Conservation (phyloP, 2,888 invertebrate genomes). For the Hipparchia sbordonii region DNA sequence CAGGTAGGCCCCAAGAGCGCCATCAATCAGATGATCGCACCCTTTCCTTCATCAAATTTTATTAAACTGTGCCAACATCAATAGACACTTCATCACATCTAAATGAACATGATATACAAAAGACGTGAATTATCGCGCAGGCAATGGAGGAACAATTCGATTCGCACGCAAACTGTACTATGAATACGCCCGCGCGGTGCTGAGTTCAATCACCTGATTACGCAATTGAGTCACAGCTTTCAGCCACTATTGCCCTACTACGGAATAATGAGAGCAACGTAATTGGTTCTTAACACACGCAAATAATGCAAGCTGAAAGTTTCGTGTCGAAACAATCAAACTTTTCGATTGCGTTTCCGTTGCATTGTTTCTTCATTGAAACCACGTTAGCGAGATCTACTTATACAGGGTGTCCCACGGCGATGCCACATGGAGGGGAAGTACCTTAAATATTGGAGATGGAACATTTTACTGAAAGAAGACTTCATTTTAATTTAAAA, state of each 20-base stretch:
- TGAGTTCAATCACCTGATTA: constrained; percentile 66
- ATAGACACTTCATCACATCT: neutral
- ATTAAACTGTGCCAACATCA: neutral
- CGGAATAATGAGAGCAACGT: constrained; percentile 46
- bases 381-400: constrained; percentile 1
- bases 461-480: too few relatives aligned
- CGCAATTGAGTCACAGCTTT: constrained; percentile 57
- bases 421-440: too few relatives aligned
- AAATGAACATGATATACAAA: constrained; percentile 19
- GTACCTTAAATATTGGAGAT: too few relatives aligned
- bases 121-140: constrained; percentile 19
- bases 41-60: too few relatives aligned
- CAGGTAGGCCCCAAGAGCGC: too few relatives aligned
- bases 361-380: constrained; percentile 27
- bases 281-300: constrained; percentile 48
- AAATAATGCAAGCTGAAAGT: constrained; percentile 43
- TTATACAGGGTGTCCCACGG: too few relatives aligned
- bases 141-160: constrained; percentile 55
- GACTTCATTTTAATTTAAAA: too few relatives aligned
- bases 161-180: constrained; percentile 57
- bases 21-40: too few relatives aligned
- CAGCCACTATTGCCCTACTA: constrained; percentile 46
- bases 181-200: constrained; percentile 48
- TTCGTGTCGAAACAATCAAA: constrained; percentile 35
- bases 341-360: constrained; percentile 26